Evolutionary conservation across 92 coral and sea anemone species (phyloP), one percentile per base, ranked within the genome.

Genomic region (Heteractis magnifica): DNA sequence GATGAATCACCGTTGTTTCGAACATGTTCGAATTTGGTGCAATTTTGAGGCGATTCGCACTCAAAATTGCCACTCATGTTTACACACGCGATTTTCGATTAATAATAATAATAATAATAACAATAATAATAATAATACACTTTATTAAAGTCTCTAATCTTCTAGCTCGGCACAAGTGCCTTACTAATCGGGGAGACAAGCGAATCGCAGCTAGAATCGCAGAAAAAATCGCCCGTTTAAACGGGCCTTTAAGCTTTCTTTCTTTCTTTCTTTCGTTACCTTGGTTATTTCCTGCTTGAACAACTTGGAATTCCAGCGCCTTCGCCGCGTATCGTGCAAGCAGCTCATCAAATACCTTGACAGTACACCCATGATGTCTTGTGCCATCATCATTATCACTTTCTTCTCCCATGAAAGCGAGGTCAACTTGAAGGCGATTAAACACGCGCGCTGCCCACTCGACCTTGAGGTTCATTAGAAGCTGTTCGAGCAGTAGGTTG

Each of bases 361-460:
- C 97, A 21, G 99, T 88, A 60, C 97, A 89, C 48, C 90, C 94
- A 53, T 94, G 89, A 59, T 81, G 79, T 41, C 84, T 86, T 49
- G 87, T 58, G 58, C 92, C 88, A 19, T 92, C 94, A 3, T 62
- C 83, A 48, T 89, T 90, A 4, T 71, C 83, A 49, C 89, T 90
- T 51, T 83, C 90, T 48, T 94, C 95, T 59, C 82, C 91, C 91
- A 92, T 85, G 71, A 90, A 52, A 52, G 90, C 89, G 68, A 97
- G 85, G 77, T 97, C 99, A 34, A 88, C 87, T 91, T 97, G 99
- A 18, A 97, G 83, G 65, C 93, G 92, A 68, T 85, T 85, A 51
- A 97, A 97, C 51, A 94, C 95, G 72, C 87, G 92, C 64, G 91
- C 98, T 2, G 99, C 98, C 99, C 99, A 97, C 81, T 97, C 99